Base-by-base conservation (phyloP, 2,113 vertebrate genomes). In the Machaerirhynchus nigripectus region DNA sequence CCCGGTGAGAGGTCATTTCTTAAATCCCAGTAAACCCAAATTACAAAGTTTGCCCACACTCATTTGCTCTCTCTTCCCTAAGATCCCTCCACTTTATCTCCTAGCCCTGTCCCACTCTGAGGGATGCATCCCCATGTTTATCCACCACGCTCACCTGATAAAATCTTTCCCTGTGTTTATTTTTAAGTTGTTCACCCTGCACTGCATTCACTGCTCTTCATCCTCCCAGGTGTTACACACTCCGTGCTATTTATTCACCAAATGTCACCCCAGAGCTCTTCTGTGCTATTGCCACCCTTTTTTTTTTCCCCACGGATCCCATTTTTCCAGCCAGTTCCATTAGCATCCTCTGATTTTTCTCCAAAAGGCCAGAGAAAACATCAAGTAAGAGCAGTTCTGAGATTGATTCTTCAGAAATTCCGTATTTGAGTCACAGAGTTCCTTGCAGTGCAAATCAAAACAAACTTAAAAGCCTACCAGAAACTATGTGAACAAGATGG, bases 381-480 rank as follows among this genome's bases (percentile, higher is more conserved):
- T 92, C 94, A 97, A 93, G 90, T 67, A 23, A 59, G 19, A 81
- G 71, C 88, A 84, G 79, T 11, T 81, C 92, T 86, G 70, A 77
- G 83, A 86, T 4, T 81, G 86, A 92, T 67, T 76, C 88, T 39
- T 95, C 76, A 95, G 83, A 95, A 95, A 95, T 81, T 90, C 92
- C 5, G 0, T 15, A 59, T 70, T 57, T 86, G 83, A 88, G 85
- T 13, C 21, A 49, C 50, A 31, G 84, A 87, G 56, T 23, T 87
- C 52, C 90, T 95, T 2, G 4, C 90, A 69, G 82, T 20, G 46
- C 55, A 88, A 95, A 97, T 92, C 85, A 93, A 92, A 97, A 97
- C 88, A 93, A 92, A 92, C 90, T 95, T 92, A 84, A 96, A 97
- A 97, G 90, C 59, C 85, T 83, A 53, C 24, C 65, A 79, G 53